These are phyloP conservation scores for Drosophila tristis DNA, from an alignment of 1,140 invertebrate species.

Conservation along the genomic window DNA sequence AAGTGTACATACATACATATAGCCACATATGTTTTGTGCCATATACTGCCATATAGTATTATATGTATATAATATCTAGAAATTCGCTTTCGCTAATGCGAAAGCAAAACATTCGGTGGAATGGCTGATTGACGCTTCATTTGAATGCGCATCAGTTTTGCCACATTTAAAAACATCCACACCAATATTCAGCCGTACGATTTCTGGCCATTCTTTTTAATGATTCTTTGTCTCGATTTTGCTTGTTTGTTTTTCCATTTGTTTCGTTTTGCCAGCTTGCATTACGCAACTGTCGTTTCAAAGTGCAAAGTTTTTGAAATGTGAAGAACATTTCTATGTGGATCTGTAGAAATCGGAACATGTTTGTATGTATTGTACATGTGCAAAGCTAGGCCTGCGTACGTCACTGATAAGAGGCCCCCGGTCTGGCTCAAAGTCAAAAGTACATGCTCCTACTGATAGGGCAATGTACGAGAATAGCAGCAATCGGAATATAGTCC, in stretches of 20 bases:
- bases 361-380: not conserved
- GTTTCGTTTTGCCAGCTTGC: constrained; percentile 2
- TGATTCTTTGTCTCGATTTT: constrained; percentile 24
- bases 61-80: constrained; percentile 18
- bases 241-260: not conserved
- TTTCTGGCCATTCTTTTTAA: constrained; percentile 31
- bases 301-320: constrained; percentile 36
- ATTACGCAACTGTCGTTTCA: constrained; percentile 36
- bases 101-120: constrained; percentile 36
- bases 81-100: constrained; percentile 29
- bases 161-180: not conserved
- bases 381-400: constrained; percentile 36
- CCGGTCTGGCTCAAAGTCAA: constrained; percentile 59
- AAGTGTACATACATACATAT: not conserved
- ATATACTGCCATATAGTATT: not conserved
- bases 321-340: not conserved
- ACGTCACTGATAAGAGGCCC: constrained; percentile 70
- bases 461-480: constrained; percentile 1
- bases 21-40: not conserved
- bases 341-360: constrained; percentile 1
- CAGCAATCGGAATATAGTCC: not conserved
- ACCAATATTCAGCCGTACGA: constrained; percentile 20
- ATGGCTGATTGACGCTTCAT: constrained; percentile 40
- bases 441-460: constrained; percentile 53
- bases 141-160: constrained; percentile 17